Base-by-base conservation (phyloP, 2,113 vertebrate species). In the Scortum barcoo region DNA sequence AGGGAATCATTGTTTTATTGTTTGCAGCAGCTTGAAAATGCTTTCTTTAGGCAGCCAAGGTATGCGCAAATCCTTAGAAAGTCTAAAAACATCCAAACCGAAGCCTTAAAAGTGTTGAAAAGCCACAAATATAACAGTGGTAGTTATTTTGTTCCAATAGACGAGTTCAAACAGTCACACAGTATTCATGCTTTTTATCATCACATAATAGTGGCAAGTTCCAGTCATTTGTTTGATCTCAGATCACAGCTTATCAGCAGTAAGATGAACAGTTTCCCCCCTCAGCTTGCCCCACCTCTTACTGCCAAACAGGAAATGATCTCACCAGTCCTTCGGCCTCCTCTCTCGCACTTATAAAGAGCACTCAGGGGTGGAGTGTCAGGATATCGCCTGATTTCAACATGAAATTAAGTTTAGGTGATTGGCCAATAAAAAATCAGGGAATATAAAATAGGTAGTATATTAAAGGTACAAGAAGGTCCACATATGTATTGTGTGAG, bases 271-370 rank as follows among this genome's bases (percentile, higher is more conserved):
- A 71, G 53, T 76, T 88, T 85, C 72, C 67, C 67, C 67, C 67
- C 63, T 78, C 60, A n/a, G 72, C 42, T 73, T 51, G 71, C 82
- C 71, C 73, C 79, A 46, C 70, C 84, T 19, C 65, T 85, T 48
- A 60, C 61, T 38, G 77, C 56, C 56, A 86, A 83, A 90, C 84
- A 89, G 89, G 92, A 93, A 90, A 81, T 88, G 30, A 89, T 62
- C 87, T 92, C 85, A 91, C 30, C 65, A 22, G 48, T 22, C 14
- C 75, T 44, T n/a, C 71, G 33, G 13, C 22, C 46, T 7, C 36
- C 44, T 38, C 50, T 54, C 50, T 51, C 24, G n/a, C 30, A 46
- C 72, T 80, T 50, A 40, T 70, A 60, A 58, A 72, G 71, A 58
- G 28, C 60, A 70, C 48, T 19, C 40, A 76, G 5, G 76, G 72